Evolutionary conservation across 2,888 invertebrate genomes (phyloP), one percentile per base, ranked within the genome.

Genomic region (Luperina testacea): DNA sequence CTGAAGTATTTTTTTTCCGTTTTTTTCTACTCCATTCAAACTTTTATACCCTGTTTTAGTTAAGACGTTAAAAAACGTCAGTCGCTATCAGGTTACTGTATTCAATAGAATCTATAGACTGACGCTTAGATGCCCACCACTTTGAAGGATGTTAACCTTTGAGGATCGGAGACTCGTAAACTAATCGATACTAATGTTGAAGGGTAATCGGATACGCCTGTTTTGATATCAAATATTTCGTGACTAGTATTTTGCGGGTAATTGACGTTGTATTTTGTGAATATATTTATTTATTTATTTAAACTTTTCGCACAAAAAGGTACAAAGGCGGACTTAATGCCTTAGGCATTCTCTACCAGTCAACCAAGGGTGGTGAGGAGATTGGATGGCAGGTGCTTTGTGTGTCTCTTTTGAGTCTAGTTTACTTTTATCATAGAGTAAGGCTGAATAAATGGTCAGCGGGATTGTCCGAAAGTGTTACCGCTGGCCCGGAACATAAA

Each of bases 121-220:
- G 1, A 17, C 7, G 38, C 9, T 53, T 38, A 57, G 38, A 45
- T 75, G 42, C 17, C 27, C 27, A 78, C n/a, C 11, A 59, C 57
- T 71, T 65, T 73, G 5, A 45, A 78, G 82, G 78, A 77, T 82
- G 17, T 73, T 82, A 65, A 82, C 82, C 73, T 82, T 64, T 73
- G 38, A 53, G 69, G 48, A 78, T 42, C 45, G 45, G 53, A 77
- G 64, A 38, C 51, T 64, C 24, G 64, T 59, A 53, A 78, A 73
- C 61, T 65, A 72, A 82, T 78, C 82, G 53, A 73, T 81, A 72
- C 4, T 42, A 15, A 20, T 57, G 38, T 38, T 59, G 59, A 71
- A 68, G 38, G 71, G 67, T 57, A 77, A 67, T 71, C 61, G 15
- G 61, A 45, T 65, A 59, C 53, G 51, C 32, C 61, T 68, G 61